Conservation (phyloP, 2,888 invertebrate genomes). For the Macropis europaea region DNA sequence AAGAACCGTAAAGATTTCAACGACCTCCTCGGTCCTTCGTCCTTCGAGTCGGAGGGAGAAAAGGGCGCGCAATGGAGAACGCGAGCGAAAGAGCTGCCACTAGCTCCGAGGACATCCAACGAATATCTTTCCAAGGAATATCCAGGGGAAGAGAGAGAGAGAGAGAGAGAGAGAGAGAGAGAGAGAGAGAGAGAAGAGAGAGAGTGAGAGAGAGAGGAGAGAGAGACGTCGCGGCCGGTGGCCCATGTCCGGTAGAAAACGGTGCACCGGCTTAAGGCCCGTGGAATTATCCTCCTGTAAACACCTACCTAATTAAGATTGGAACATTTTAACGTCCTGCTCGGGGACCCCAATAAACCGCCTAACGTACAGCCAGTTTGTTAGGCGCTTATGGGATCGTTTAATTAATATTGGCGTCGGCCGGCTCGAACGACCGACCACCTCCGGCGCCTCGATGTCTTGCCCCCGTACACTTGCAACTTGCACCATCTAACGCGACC, state of each 20-base stretch:
- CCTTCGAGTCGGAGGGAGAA: slow-evolving; percentile 38
- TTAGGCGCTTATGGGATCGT: slow-evolving; percentile 78
- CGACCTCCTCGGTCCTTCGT: slow-evolving; percentile 57
- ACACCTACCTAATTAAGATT: slow-evolving; percentile 80
- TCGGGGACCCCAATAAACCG: slow-evolving; percentile 75
- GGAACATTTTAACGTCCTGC: slow-evolving; percentile 77
- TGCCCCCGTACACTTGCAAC: no score
- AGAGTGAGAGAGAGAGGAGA: background rate
- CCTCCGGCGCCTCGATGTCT: background rate
- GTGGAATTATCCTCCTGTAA: slow-evolving; percentile 75
- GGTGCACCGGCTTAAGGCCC: slow-evolving; percentile 58
- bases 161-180: no score
- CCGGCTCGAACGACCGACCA: slow-evolving; percentile 40
- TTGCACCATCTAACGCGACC: slow-evolving; percentile 24
- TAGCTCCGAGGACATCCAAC: slow-evolving; percentile 25
- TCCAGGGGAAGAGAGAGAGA: background rate
- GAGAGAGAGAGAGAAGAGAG: background rate
- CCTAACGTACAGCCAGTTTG: slow-evolving; percentile 76
- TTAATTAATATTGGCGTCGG: slow-evolving; percentile 79
- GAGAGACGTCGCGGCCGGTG: slow-evolving; percentile 48
- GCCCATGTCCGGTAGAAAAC: slow-evolving; percentile 51
- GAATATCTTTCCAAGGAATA: slow-evolving; percentile 5
- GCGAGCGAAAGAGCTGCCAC: background rate
- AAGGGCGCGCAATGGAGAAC: slow-evolving; percentile 8
- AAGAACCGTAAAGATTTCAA: slow-evolving; percentile 65